Evolutionary conservation across 2,797 vertebrate species (phyloP).

Genomic region (Pterois miles): DNA sequence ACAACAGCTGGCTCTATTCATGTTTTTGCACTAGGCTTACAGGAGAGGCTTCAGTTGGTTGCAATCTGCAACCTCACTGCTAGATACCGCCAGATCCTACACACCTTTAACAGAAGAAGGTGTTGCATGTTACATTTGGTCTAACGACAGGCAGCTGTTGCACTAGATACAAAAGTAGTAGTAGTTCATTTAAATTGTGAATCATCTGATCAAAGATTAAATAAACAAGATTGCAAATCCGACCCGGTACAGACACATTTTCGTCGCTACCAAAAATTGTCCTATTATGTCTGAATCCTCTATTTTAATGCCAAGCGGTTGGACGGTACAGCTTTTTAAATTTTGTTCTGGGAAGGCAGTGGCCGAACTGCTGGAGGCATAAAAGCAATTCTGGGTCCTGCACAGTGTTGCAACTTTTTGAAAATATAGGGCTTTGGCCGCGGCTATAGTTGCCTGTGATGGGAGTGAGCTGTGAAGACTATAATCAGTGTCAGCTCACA

Average conservation of each 20-base stretch:
- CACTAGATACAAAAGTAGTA: neutral
- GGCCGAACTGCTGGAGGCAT: conserved; percentile 65
- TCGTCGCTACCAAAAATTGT: neutral
- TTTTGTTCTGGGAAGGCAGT: conserved; percentile 55
- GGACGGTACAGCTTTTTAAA: conserved; percentile 44
- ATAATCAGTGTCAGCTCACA: conserved; percentile 83
- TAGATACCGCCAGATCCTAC: too few relatives aligned
- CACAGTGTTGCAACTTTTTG: conserved; percentile 77
- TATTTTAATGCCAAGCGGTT: conserved; percentile 29
- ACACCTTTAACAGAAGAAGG: too few relatives aligned
- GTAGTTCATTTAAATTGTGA: neutral
- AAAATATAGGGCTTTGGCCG: conserved; percentile 77
- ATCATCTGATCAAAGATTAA: neutral
- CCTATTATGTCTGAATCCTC: conserved; percentile 25
- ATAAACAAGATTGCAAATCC: neutral
- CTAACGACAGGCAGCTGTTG: neutral
- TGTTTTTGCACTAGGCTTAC: too few relatives aligned
- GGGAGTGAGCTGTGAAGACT: conserved; percentile 82
- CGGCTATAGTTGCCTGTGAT: conserved; percentile 78
- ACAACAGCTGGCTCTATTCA: too few relatives aligned
- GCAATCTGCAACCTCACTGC: too few relatives aligned
- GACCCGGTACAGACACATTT: neutral
- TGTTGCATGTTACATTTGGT: too few relatives aligned
- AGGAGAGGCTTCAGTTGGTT: too few relatives aligned
- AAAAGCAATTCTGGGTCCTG: conserved; percentile 73